Evolutionary conservation across 2,888 invertebrate genomes (phyloP).

Genomic region (Pseudanteris insignis): DNA sequence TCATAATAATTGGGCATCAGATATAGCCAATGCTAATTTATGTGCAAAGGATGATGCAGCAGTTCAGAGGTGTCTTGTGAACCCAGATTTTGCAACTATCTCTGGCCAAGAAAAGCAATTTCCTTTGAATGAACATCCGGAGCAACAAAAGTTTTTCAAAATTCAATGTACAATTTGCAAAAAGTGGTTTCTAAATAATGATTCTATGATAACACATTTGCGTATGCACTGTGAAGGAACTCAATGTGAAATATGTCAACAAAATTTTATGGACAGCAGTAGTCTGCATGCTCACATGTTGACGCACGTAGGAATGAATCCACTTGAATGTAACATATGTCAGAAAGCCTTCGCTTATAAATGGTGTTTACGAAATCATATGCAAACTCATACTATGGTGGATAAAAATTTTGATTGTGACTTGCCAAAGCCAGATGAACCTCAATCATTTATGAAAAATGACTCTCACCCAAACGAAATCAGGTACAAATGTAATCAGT

Average conservation of each 20-base stretch:
- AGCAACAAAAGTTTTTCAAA: slow-evolving; percentile 60
- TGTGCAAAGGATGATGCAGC: slow-evolving; percentile 57
- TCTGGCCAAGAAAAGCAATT: slow-evolving; percentile 32
- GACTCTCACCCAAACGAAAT: slow-evolving; percentile 18
- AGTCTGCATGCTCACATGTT: slow-evolving; percentile 60
- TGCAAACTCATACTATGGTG: slow-evolving; percentile 50
- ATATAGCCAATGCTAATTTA: slow-evolving; percentile 53
- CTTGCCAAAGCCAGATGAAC: slow-evolving; percentile 28
- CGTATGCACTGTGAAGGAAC: slow-evolving; percentile 58
- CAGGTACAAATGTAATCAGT: slow-evolving; percentile 52
- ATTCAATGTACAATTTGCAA: slow-evolving; percentile 62
- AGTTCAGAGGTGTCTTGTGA: slow-evolving; percentile 53
- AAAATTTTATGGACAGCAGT: slow-evolving; percentile 55
- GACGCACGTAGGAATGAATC: slow-evolving; percentile 60
- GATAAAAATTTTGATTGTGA: slow-evolving; percentile 49
- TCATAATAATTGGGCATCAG: slow-evolving; percentile 59
- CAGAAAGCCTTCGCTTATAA: slow-evolving; percentile 61
- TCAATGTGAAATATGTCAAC: slow-evolving; percentile 60
- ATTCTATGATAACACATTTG: slow-evolving; percentile 62
- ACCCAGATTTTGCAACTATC: slow-evolving; percentile 44
- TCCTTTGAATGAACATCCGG: slow-evolving; percentile 33
- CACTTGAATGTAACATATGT: slow-evolving; percentile 59
- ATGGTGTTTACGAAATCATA: slow-evolving; percentile 59
- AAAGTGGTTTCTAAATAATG: slow-evolving; percentile 64
- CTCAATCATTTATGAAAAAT: slow-evolving; percentile 45